phyloP scores from a whole-genome alignment of 2,888 invertebrate genomes.

The Charanyca ferruginea region DNA sequence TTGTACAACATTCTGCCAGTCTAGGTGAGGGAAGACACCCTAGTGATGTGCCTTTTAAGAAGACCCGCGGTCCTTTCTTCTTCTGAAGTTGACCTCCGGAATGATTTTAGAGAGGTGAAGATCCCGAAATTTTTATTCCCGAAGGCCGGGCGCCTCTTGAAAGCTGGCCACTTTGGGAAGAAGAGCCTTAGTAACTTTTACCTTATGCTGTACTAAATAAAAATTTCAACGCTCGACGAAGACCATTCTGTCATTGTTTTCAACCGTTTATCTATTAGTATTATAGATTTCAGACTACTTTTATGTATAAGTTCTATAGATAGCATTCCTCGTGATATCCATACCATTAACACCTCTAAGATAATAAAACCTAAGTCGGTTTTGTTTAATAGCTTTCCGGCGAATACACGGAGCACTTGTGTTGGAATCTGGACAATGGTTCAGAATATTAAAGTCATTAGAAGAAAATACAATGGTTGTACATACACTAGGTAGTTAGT shows the following conservation, averaged over 20 bases:
- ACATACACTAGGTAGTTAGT: neutral
- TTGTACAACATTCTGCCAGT: too few species aligned
- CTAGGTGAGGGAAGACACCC: too few species aligned
- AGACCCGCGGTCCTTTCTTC: too few species aligned
- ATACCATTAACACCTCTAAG: conserved; percentile 22
- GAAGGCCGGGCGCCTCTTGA: too few species aligned
- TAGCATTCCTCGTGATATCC: neutral
- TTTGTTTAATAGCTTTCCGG: neutral
- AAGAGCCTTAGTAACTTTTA: neutral
- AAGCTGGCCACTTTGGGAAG: too few species aligned
- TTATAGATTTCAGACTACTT: conserved; percentile 68
- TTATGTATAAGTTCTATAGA: conserved; percentile 12
- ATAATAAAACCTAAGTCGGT: neutral
- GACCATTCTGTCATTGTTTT: conserved; percentile 58
- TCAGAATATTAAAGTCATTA: conserved; percentile 5
- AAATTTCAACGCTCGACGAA: conserved; percentile 43
- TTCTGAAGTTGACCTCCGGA: too few species aligned
- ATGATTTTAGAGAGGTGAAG: too few species aligned
- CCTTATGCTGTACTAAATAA: conserved; percentile 11
- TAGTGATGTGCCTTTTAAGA: too few species aligned
- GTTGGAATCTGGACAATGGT: conserved; percentile 13
- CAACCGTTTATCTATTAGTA: conserved; percentile 57
- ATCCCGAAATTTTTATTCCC: too few species aligned
- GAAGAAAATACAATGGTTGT: conserved; percentile 23
- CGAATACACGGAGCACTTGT: neutral